Base-by-base conservation (phyloP, 2,113 vertebrate genomes). In the Piprites chloris region DNA sequence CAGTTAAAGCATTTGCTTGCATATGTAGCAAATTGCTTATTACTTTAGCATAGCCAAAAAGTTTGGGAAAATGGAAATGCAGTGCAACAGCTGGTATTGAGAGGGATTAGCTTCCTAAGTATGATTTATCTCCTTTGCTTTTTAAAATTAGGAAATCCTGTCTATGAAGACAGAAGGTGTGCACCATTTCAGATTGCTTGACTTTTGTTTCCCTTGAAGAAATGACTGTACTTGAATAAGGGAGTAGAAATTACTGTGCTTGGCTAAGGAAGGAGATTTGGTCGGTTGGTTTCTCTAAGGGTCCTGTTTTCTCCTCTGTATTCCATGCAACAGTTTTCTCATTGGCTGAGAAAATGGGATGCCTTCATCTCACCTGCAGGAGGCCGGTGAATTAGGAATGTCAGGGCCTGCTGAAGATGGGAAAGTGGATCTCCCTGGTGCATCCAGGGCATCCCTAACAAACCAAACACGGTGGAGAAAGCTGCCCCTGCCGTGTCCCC, bases 221-320 rank as follows among this genome's bases (percentile, higher is more conserved):
- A 91, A 33, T 55, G 0, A 24, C 52, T 63, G 47, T 7, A 27
- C 30, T 49, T 71, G 56, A 71, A 32, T 50, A 71, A 42, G 35
- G 10, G 13, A 49, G 32, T 44, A 61, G 21, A 76, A 93, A 27
- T 67, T 2, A 24, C 21, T 52, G 39, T 26, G 32, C 59, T n/a
- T n/a, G 63, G 20, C 16, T 55, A 15, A 66, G 61, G 28, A 78
- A 39, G n/a, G 30, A 47, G 35, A 50, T 65, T 37, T 0, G 0
- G 37, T 44, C 46, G 32, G 26, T 55, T 89, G 67, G 35, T 49
- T 80, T 35, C 28, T 65, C 33, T 28, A 7, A 12, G 47, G 41
- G 35, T 78, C n/a, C 6, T 20, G 0, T 78, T 84, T 77, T 80
- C 35, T 37, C 12, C 42, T 82, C 41, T 0, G 0, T n/a, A 4